Evolutionary conservation across 2,113 vertebrate genomes (phyloP), one percentile per base, ranked within the genome.

Genomic region (Hucho hucho): DNA sequence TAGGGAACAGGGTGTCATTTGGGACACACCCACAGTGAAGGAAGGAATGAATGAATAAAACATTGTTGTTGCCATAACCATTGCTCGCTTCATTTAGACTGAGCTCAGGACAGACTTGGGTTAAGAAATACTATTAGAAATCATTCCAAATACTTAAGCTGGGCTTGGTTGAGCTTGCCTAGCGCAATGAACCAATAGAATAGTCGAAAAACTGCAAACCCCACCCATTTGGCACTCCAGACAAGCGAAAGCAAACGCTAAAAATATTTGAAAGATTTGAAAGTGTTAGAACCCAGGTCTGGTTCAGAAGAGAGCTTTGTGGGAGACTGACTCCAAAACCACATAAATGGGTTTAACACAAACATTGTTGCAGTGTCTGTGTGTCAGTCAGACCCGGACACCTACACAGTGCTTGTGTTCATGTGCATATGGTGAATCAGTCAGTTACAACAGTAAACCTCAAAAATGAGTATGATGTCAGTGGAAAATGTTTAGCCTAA

Each of bases 41-140:
- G 78, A 87, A 84, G 72, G 79, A 77, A 83, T 90, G 85, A 89
- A 88, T 87, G 32, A 32, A 87, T 3, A 43, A 84, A 85, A 86
- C 88, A 88, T 66, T 75, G 75, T 79, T 89, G 80, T 83, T 43
- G 37, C 37, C 84, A 81, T 84, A 89, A 90, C 87, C 78, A 79
- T 82, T n/a, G 32, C 76, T 2, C 73, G 70, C 20, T 83, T 87
- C 84, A 87, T 80, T 72, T 71, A 58, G 81, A 82, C 58, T 43
- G 4, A 49, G 22, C n/a, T 74, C 63, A 53, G 37, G 24, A n/a
- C 37, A 43, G 37, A 43, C 37, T 9, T 3, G 37, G 9, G 37
- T 43, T 43, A 11, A 43, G n/a, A 32, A 43, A 43, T 43, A 43
- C 9, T 0, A 43, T 43, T 43, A 2, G 14, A 53, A 14, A 18